These are phyloP conservation scores for Microtus oregoni DNA, from an alignment of 2,113 vertebrate genomes.

Conservation along the genomic window DNA sequence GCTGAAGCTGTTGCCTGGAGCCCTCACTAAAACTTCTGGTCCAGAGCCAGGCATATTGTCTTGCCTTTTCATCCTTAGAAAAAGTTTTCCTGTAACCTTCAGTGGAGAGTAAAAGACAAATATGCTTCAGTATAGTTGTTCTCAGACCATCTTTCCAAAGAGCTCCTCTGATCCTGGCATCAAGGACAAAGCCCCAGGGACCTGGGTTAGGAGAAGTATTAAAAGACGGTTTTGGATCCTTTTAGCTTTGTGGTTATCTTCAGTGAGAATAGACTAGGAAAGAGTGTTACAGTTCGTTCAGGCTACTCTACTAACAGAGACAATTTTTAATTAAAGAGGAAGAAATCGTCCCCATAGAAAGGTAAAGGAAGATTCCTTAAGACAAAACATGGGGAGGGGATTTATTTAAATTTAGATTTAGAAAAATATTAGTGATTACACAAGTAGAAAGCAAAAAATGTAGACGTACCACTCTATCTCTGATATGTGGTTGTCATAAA, in stretches of 20 bases:
- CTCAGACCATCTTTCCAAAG: slow-evolving; percentile 42
- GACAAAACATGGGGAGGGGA: not conserved
- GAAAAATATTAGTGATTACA: not conserved
- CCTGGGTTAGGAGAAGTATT: not conserved
- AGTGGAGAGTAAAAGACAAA: slow-evolving; percentile 41
- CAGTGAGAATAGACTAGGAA: not conserved
- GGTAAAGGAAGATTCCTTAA: not conserved
- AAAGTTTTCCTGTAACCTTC: slow-evolving; percentile 54
- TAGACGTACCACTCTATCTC: not conserved
- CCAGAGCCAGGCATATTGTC: not conserved
- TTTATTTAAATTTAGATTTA: not conserved
- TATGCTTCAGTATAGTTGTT: not conserved
- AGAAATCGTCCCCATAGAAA: not conserved
- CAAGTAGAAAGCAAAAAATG: not conserved
- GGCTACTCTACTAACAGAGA: not conserved
- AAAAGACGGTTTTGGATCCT: slow-evolving; percentile 23
- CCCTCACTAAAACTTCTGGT: not conserved
- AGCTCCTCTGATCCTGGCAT: not conserved
- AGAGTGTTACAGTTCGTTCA: not conserved
- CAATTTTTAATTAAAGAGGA: not conserved
- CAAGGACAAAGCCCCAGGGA: not conserved
- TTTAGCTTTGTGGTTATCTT: not conserved
- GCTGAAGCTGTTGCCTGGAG: not conserved
- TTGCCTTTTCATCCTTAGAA: slow-evolving; percentile 5
- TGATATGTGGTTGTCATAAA: slow-evolving; percentile 22